phyloP scores from a whole-genome alignment of 2,888 invertebrate species.

The Aleiodes testaceus region DNA sequence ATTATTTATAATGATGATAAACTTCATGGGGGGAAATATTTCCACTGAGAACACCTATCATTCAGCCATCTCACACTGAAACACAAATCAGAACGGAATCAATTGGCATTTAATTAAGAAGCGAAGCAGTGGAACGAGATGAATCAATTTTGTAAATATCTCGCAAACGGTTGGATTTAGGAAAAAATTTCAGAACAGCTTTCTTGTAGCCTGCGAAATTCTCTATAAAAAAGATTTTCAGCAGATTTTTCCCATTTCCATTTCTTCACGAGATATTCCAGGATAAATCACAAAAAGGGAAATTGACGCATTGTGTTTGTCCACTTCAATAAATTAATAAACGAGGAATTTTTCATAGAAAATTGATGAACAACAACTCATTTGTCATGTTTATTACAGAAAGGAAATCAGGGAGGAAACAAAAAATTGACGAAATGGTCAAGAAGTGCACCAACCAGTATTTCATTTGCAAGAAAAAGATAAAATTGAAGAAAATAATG shows the following conservation, averaged over 20 bases:
- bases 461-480: conserved; percentile 28
- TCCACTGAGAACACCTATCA: neutral
- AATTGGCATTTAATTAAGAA: too few species aligned
- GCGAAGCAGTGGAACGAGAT: too few species aligned
- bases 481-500: conserved; percentile 11
- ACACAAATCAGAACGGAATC: too few species aligned
- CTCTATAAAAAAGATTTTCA: too few species aligned
- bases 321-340: neutral
- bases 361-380: conserved; percentile 11
- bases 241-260: neutral
- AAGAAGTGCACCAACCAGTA: conserved; percentile 9
- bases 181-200: too few species aligned
- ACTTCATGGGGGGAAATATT: neutral
- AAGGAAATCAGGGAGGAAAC: conserved; percentile 32
- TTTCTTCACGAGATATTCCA: too few species aligned
- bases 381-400: conserved; percentile 39
- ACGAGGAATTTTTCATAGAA: neutral
- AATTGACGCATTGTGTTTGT: neutral
- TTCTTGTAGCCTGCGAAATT: too few species aligned
- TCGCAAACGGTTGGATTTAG: too few species aligned
- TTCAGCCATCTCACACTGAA: neutral
- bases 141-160: too few species aligned
- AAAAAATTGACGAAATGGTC: conserved; percentile 38
- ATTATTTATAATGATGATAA: neutral
- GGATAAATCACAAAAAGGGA: neutral